Conservation (phyloP, 2,797 vertebrate species). For the Catharus ustulatus region DNA sequence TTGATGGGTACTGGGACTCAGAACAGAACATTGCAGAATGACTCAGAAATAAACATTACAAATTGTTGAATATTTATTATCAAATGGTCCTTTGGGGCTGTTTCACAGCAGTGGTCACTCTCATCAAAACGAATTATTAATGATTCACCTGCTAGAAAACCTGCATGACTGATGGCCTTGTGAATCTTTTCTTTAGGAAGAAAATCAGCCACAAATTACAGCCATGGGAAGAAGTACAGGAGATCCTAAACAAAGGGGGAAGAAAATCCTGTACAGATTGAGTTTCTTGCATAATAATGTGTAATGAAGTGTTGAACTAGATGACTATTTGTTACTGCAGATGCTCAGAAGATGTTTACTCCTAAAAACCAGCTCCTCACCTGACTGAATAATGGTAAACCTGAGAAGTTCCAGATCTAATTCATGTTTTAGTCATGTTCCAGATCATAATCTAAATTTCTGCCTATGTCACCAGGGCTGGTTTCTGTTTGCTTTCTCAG, state of each 20-base stretch:
- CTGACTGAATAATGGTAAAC: not conserved
- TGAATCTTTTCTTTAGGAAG: not conserved
- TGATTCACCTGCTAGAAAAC: constrained; percentile 18
- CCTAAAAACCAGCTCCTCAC: not conserved
- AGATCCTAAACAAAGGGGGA: not conserved
- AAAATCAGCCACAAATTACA: not conserved
- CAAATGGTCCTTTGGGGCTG: constrained; percentile 28
- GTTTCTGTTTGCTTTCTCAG: not conserved
- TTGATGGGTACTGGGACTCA: not conserved
- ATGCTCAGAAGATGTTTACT: not conserved
- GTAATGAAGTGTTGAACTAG: not conserved
- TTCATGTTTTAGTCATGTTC: not conserved
- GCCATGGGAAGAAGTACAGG: not conserved
- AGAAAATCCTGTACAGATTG: not conserved
- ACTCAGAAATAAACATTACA: constrained; percentile 42
- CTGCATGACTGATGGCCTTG: not conserved
- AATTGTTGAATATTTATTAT: constrained; percentile 64
- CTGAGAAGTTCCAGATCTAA: not conserved
- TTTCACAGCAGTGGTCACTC: not conserved
- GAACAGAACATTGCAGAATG: not conserved
- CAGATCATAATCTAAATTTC: not conserved
- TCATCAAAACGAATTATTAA: constrained; percentile 47
- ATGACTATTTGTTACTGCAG: not conserved
- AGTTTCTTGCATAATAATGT: not conserved
- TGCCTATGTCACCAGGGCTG: not conserved